Evolutionary conservation across 2,113 vertebrate genomes (phyloP).

Genomic region (Gopherus evgoodei): DNA sequence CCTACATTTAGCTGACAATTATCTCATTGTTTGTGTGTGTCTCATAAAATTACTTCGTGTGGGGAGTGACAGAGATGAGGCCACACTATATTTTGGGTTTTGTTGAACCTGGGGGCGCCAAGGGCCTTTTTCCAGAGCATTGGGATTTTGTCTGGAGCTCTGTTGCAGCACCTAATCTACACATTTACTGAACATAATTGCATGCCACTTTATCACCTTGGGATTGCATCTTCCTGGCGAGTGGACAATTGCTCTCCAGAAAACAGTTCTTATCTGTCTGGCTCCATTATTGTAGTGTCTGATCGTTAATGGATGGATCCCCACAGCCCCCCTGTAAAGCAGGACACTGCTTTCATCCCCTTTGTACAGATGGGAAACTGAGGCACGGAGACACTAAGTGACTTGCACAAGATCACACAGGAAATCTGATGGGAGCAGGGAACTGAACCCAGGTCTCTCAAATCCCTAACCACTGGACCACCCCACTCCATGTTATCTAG

Average conservation of each 20-base stretch:
- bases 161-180: neutral
- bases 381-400: accelerated
- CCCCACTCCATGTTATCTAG: neutral
- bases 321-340: neutral
- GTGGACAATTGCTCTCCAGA: neutral
- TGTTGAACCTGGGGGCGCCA: neutral
- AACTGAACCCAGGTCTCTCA: accelerated
- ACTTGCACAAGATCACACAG: neutral
- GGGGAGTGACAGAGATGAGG: neutral
- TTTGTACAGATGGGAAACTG: neutral
- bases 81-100: neutral
- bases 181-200: neutral
- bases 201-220: neutral
- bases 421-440: neutral
- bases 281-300: neutral
- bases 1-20: neutral
- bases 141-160: neutral
- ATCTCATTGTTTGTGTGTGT: neutral
- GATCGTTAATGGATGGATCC: accelerated
- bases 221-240: neutral
- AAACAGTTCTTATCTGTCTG: neutral
- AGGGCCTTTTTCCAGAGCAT: neutral
- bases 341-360: neutral
- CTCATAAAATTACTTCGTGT: neutral
- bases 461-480: neutral